Base-by-base conservation (phyloP, 2,113 vertebrate genomes). In the Chionis minor region DNA sequence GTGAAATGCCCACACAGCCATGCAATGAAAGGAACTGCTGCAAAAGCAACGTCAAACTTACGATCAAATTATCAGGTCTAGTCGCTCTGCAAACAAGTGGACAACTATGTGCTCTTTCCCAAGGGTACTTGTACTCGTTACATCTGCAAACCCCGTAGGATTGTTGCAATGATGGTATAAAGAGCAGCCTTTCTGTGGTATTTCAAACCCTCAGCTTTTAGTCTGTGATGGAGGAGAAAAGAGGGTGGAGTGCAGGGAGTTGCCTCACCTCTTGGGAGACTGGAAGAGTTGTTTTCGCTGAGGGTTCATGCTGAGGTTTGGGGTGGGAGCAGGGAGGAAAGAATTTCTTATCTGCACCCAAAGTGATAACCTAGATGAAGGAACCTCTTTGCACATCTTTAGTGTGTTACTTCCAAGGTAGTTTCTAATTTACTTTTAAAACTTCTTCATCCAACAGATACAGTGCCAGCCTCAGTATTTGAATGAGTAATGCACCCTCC, bases 331-430 rank as follows among this genome's bases (percentile, higher is more conserved):
- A 18, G 14, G 62, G 38, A 85, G 56, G 49, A 74, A 96, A 62
- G 65, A 92, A 92, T 96, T 85, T 85, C 84, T 91, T 95, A 91
- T 94, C 89, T 94, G 38, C 42, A 69, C 6, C 51, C 40, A 12
- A 67, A 86, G 51, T 88, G 61, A 88, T 94, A 94, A 87, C 30
- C 40, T 84, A 81, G 61, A 75, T 84, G 44, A 93, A 80, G 74
- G 75, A 88, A 72, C 40, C 7, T n/a, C 62, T 47, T 51, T 51
- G 21, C 44, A 35, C 21, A 35, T 87, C 28, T 91, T 88, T 5
- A 2, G 22, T 17, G 10, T 79, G 49, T 65, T 75, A 58, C 49
- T 94, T 94, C 54, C 54, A 85, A 80, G 30, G 15, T 52, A 62
- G 33, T 38, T 69, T 71, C 14, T 65, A 47, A 69, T 84, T 71